A percentile compares a stretch with the other conserved stretches of the same genome.
Evolutionary conservation across 1,140 invertebrate genomes (phyloP).

Genomic region (Macrobrachium nipponense): DNA sequence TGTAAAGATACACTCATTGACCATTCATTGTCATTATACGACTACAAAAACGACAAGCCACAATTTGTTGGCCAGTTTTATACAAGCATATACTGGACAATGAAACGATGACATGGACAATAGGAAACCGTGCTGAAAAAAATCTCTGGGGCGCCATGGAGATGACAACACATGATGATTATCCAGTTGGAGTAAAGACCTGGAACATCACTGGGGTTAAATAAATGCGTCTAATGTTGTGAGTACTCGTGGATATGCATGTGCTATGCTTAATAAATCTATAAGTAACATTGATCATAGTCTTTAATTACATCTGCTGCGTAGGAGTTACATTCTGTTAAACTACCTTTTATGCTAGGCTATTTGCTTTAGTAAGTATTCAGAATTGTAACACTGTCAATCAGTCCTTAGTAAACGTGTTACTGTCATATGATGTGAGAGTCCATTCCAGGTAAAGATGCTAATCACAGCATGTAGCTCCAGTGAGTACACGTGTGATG

Average conservation of each 20-base stretch:
- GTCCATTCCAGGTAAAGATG: background rate
- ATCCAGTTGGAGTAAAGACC: background rate
- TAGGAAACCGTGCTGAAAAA: background rate
- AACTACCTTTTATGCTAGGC: too few relatives aligned
- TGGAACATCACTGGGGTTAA: background rate
- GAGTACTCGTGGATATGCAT: background rate
- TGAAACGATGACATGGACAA: background rate
- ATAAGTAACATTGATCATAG: background rate
- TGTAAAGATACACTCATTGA: conserved; percentile 14
- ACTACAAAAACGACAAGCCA: conserved; percentile 13
- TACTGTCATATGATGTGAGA: background rate
- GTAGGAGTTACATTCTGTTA: too few relatives aligned
- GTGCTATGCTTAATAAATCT: too few relatives aligned
- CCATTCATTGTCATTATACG: background rate
- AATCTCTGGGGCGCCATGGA: background rate
- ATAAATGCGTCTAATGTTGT: background rate
- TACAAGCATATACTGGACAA: conserved; percentile 9
- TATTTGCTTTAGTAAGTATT: too few relatives aligned
- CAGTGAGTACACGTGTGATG: conserved; percentile 64
- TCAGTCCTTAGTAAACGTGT: too few relatives aligned
- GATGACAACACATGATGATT: background rate
- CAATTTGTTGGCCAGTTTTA: conserved; percentile 1
- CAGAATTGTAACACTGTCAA: too few relatives aligned
- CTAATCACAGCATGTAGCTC: conserved; percentile 11
- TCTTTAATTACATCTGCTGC: too few relatives aligned